Evolutionary conservation across 2,797 vertebrate species (phyloP).

Genomic region (Euphonia xanthogaster): DNA sequence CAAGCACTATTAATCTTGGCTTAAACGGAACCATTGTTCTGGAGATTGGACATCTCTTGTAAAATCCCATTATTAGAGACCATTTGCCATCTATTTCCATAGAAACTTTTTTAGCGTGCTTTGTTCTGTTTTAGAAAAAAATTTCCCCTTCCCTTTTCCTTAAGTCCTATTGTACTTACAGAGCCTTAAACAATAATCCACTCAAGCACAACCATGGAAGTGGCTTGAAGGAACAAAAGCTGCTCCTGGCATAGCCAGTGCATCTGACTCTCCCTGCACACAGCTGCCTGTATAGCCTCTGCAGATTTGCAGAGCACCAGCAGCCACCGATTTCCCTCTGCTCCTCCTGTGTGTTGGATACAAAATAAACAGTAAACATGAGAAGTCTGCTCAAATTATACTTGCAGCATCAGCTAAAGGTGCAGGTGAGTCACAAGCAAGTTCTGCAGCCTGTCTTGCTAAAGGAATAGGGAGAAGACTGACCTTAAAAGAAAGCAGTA

Average conservation of each 20-base stretch:
- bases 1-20: constrained; percentile 11
- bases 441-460: background rate
- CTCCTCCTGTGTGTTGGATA: background rate
- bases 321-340: background rate
- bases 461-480: background rate
- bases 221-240: constrained; percentile 30
- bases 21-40: constrained; percentile 4
- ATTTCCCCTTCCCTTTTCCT: background rate
- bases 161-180: background rate
- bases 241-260: constrained; percentile 1
- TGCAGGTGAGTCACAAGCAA: constrained; percentile 10
- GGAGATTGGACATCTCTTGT: background rate
- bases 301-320: background rate
- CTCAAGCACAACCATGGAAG: constrained; percentile 1
- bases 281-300: background rate
- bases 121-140: background rate
- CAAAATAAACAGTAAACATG: background rate
- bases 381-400: background rate
- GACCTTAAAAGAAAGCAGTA: background rate
- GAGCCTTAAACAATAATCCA: constrained; percentile 32
- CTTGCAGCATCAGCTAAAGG: background rate
- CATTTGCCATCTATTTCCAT: background rate
- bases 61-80: constrained; percentile 15
- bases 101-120: background rate
- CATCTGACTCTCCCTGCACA: background rate